phyloP scores from a whole-genome alignment of 2,797 vertebrate species.

The Alfaro cultratus region DNA sequence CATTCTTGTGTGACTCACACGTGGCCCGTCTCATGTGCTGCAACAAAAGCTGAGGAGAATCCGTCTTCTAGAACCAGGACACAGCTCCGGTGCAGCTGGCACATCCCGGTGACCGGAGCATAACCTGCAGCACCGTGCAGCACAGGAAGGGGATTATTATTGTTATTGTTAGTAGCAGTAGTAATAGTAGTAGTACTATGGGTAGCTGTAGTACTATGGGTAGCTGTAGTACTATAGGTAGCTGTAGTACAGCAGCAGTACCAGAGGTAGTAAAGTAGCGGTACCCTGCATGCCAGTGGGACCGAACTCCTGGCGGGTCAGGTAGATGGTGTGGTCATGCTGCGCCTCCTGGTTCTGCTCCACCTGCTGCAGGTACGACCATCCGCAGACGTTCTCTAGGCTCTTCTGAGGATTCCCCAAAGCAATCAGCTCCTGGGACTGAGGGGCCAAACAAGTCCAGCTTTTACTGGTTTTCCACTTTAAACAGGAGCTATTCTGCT shows the following conservation, averaged over 20 bases:
- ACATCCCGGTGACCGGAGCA: slow-evolving; percentile 96
- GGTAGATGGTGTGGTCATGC: slow-evolving; percentile 95
- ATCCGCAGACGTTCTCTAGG: slow-evolving; percentile 95
- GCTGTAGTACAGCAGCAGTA: background rate
- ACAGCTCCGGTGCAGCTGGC: slow-evolving; percentile 93
- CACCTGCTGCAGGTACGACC: slow-evolving; percentile 94
- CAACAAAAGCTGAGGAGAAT: slow-evolving; percentile 95
- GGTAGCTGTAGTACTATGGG: background rate
- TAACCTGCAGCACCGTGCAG: slow-evolving; percentile 81
- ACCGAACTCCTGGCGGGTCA: slow-evolving; percentile 93
- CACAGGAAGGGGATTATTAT: background rate
- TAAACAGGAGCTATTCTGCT: background rate
- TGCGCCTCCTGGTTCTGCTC: slow-evolving; percentile 87
- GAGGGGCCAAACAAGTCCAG: background rate
- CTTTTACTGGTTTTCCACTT: background rate
- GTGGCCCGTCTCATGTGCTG: slow-evolving; percentile 97
- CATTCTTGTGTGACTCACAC: slow-evolving; percentile 84
- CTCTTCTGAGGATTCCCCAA: slow-evolving; percentile 94
- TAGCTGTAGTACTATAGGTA: background rate
- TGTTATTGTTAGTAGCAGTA: background rate
- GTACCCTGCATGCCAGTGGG: slow-evolving; percentile 96
- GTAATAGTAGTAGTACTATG: background rate
- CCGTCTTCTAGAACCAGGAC: slow-evolving; percentile 97
- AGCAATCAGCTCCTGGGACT: slow-evolving; percentile 94
- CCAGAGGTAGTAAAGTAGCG: background rate